Conservation (phyloP, 1,140 invertebrate species). For the Andricus grossulariae region DNA sequence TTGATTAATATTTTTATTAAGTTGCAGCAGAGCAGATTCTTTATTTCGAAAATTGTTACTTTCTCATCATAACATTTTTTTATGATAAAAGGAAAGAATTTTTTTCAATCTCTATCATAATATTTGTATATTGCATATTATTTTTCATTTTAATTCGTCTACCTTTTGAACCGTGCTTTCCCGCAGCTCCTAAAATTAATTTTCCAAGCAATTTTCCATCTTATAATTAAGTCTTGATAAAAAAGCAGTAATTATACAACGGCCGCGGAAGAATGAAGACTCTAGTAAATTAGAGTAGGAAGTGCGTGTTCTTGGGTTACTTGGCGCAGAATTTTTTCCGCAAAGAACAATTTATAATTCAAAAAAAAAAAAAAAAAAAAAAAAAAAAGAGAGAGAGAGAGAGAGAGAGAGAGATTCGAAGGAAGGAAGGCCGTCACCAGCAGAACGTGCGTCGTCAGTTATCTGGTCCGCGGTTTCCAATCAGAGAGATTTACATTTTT, state of each 20-base stretch:
- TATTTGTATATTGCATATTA: too few species aligned
- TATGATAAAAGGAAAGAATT: too few species aligned
- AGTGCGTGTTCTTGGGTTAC: neutral
- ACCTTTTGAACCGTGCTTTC: neutral
- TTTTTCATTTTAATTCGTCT: neutral
- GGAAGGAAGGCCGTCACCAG: slow-evolving; percentile 45
- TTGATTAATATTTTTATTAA: too few species aligned
- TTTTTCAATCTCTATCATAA: too few species aligned
- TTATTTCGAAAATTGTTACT: too few species aligned
- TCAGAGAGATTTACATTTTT: slow-evolving; percentile 67
- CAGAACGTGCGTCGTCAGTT: slow-evolving; percentile 1
- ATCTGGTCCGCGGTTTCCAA: slow-evolving; percentile 55
- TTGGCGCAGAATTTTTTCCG: slow-evolving; percentile 42
- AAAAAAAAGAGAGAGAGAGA: neutral
- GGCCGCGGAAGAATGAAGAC: neutral
- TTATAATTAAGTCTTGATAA: slow-evolving; percentile 2
- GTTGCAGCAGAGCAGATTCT: too few species aligned
- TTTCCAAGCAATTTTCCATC: slow-evolving; percentile 2
- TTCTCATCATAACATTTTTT: too few species aligned
- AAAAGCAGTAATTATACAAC: neutral
- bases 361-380: too few species aligned
- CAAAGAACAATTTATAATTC: neutral
- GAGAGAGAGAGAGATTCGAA: slow-evolving; percentile 36
- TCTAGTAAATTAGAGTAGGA: neutral
- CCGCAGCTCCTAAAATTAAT: neutral